Conservation (phyloP, 2,113 vertebrate genomes). For the Bombycilla garrulus region DNA sequence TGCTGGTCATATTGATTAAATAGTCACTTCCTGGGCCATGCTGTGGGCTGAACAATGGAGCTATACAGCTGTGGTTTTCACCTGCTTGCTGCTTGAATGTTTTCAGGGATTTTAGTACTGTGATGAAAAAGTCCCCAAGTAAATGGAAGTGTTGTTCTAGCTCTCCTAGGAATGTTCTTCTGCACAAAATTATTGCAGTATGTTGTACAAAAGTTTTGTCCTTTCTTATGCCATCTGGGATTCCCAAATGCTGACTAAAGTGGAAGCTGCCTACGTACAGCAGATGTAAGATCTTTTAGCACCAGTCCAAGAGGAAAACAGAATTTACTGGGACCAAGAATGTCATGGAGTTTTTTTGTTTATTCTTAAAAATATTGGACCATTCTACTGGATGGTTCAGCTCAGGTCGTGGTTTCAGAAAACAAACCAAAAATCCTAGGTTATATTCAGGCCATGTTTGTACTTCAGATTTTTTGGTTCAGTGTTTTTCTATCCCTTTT, state of each 20-base stretch:
- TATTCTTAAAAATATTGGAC: neutral
- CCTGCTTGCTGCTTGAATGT: neutral
- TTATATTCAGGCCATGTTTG: neutral
- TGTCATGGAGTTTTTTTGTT: neutral
- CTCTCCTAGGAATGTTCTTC: neutral
- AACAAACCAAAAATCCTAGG: neutral
- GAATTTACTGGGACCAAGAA: neutral
- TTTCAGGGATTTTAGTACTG: neutral
- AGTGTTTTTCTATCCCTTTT: neutral
- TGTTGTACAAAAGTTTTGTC: neutral
- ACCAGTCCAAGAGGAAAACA: neutral
- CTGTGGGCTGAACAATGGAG: neutral
- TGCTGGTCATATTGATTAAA: neutral
- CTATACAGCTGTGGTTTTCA: neutral
- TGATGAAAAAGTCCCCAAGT: neutral
- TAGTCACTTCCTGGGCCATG: neutral
- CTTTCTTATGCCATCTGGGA: neutral
- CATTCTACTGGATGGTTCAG: neutral
- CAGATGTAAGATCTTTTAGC: neutral
- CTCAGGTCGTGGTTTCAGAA: neutral
- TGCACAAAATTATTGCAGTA: neutral
- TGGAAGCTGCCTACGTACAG: neutral
- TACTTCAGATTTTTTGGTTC: neutral
- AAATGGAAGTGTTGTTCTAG: neutral
- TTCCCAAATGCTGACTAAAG: conserved; percentile 7